Evolutionary conservation across 2,888 invertebrate genomes (phyloP), one percentile per base, ranked within the genome.

Genomic region (Amphipoea lucens): DNA sequence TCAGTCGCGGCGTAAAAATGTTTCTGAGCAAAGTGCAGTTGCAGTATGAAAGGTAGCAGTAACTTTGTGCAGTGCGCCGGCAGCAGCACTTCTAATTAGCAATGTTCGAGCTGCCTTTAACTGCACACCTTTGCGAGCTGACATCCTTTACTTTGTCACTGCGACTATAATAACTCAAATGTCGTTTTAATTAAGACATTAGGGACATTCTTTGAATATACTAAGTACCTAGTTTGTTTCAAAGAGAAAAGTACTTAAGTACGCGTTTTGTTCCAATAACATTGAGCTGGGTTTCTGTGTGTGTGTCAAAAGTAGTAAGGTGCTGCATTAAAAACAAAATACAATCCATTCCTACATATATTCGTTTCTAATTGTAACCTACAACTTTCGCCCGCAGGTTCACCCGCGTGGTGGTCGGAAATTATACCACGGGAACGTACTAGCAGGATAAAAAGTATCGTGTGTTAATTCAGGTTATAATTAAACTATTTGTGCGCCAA

Each of bases 51-150:
- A 93, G 91, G 92, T 91, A 88, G 87, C 79, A 87, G 87, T 91
- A 90, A 93, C 92, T 93, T 92, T 92, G 90, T 90, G 91, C 90
- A 87, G 87, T 83, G 75, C 73, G n/a, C 69, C 83, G 78, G 84
- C 87, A 89, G 89, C 88, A 87, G 84, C 90, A 90, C 92, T 93
- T 90, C 92, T 94, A 95, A 95, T 95, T 95, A 94, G 94, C 91
- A 89, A 84, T 91, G 79, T 89, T 90, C 81, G 72, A 87, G 81
- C 78, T 76, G 83, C 90, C 87, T 91, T 91, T 87, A 90, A 88
- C 84, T 72, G 74, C 76, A 75, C 84, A 84, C 85, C 81, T 87
- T 87, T 83, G 75, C 65, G 60, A 73, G 72, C 73, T 73, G 71
- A 77, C 77, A 82, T 82, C 74, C 80, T 69, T 72, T 84, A 79